Evolutionary conservation across 2,797 vertebrate species (phyloP), one percentile per base, ranked within the genome.

Genomic region (Ispidina lecontei): DNA sequence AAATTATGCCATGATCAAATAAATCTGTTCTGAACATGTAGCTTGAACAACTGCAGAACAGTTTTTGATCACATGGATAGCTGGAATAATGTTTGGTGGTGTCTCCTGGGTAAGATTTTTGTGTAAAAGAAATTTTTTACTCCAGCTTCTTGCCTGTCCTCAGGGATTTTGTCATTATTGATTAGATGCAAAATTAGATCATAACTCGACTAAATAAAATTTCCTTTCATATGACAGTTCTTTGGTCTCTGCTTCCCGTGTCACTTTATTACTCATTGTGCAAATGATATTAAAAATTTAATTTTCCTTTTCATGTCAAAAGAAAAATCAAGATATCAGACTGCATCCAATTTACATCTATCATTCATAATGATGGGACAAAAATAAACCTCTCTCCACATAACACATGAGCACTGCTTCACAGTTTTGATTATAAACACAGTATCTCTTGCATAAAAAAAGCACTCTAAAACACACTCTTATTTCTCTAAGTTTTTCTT

Each of bases 251-350:
- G 55, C 49, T 94, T 96, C 73, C 19, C 11, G 2, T 43, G 73
- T 67, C 55, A 94, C 51, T 90, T 93, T 75, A 94, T 91, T 93
- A 91, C 35, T 86, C 51, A 74, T 39, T 59, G 39, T 75, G 78
- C 17, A 96, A 95, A 96, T 84, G 47, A 37, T 62, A 96, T 87
- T 88, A 95, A 96, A 94, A 96, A 75, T 56, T 73, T 89, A 58
- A 84, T 93, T 89, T 92, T 83, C n/a, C 60, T 90, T 90, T 90
- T 88, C 43, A 76, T 43, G 29, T 67, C 86, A 87, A 28, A 79
- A 91, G 29, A 78, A 86, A 82, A 95, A 82, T 67, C 77, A 87
- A 92, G 84, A 58, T 74, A 84, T 68, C 82, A 94, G 82, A 70
- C 59, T 69, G 49, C 84, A 95, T 75, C 71, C 47, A 89, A 84